A percentile compares a stretch with the other conserved stretches of the same genome.
Evolutionary conservation across 2,797 vertebrate species (phyloP).

Genomic region (Gymnopithys bicolor): DNA sequence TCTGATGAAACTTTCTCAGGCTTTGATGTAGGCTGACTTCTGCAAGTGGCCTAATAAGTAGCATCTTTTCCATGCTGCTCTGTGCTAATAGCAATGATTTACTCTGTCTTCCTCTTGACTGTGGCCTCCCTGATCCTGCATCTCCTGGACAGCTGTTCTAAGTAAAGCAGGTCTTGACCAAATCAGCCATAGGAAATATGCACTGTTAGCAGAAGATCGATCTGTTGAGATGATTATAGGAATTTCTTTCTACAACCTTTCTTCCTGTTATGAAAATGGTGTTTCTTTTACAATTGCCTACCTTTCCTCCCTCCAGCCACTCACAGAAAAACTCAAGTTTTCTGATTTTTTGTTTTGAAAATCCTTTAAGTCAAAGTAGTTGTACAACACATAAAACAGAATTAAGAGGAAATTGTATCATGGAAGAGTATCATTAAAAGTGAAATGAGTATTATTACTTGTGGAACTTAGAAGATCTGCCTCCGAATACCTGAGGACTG

Average conservation of each 20-base stretch:
- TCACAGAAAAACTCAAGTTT: not conserved
- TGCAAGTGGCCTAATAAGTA: not conserved
- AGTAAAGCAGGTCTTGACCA: not conserved
- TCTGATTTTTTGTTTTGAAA: not conserved
- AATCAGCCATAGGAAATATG: not conserved
- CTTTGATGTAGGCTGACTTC: not conserved
- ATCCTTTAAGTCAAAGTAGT: not conserved
- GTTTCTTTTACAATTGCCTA: not conserved
- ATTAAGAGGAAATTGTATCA: not conserved
- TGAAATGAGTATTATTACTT: not conserved
- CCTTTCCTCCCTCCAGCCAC: not conserved
- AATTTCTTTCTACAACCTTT: not conserved
- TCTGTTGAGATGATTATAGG: not conserved
- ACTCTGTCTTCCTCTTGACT: not conserved
- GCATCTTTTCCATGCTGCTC: not conserved
- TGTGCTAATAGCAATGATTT: not conserved
- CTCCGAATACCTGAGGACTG: not conserved
- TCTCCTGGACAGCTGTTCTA: not conserved
- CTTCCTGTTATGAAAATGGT: not conserved
- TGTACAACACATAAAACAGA: not conserved
- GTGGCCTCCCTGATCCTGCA: not conserved
- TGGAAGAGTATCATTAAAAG: not conserved
- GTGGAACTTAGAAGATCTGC: not conserved
- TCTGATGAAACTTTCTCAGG: not conserved
- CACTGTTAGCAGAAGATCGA: not conserved